A percentile compares a stretch with the other conserved stretches of the same genome.
Evolutionary conservation across 2,797 vertebrate species (phyloP).

Genomic region (Megaceryle alcyon): DNA sequence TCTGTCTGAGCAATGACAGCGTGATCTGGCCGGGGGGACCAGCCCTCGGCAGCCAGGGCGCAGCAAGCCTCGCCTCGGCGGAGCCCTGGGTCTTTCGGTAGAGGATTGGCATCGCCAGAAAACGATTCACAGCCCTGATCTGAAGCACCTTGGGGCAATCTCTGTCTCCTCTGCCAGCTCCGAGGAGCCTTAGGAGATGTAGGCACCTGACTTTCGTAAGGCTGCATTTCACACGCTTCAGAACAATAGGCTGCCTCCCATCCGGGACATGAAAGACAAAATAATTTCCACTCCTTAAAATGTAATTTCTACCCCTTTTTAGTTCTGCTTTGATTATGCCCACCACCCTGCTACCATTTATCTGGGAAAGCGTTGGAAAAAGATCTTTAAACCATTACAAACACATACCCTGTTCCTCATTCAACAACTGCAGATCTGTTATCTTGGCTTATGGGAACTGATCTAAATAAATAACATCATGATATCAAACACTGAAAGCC

Average conservation of each 20-base stretch:
- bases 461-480: slow-evolving; percentile 54
- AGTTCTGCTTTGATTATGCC: not conserved
- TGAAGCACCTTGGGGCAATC: not conserved
- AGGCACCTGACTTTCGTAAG: not conserved
- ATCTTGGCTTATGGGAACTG: slow-evolving; percentile 52
- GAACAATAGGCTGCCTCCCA: not conserved
- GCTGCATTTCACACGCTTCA: not conserved
- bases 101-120: not conserved
- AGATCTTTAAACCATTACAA: slow-evolving; percentile 37
- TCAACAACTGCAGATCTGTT: slow-evolving; percentile 62
- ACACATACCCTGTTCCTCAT: slow-evolving; percentile 43
- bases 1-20: not conserved
- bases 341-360: not conserved
- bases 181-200: not conserved
- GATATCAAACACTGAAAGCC: slow-evolving; percentile 57
- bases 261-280: not conserved
- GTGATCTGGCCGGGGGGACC: not conserved
- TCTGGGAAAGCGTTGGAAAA: slow-evolving; percentile 29
- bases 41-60: not conserved
- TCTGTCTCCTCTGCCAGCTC: not conserved
- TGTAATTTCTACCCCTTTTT: not conserved
- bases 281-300: not conserved
- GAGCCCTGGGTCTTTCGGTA: fast-evolving
- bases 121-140: not conserved
- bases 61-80: not conserved